Conservation (phyloP, 2,113 vertebrate genomes). For the Pangasianodon gigas region DNA sequence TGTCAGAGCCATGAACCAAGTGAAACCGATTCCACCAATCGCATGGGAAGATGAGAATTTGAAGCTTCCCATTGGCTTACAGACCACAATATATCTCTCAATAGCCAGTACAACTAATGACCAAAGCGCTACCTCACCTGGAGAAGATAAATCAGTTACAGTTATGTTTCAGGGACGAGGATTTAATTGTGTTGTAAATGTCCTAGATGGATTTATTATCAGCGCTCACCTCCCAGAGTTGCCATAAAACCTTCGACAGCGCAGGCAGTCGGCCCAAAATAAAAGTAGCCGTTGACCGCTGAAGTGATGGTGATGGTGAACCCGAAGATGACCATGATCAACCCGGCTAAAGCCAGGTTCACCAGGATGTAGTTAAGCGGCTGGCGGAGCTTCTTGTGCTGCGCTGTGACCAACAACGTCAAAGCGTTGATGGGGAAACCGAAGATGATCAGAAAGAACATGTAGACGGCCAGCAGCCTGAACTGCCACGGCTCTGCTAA, state of each 20-base stretch:
- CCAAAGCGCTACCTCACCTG: slow-evolving; percentile 73
- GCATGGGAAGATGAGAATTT: slow-evolving; percentile 65
- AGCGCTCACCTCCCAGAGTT: slow-evolving; percentile 69
- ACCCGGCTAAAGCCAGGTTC: slow-evolving; percentile 71
- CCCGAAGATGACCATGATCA: slow-evolving; percentile 70
- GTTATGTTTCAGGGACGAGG: background rate
- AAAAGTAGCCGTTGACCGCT: slow-evolving; percentile 69
- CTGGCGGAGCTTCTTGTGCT: slow-evolving; percentile 75
- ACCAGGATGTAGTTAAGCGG: slow-evolving; percentile 74
- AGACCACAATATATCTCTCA: slow-evolving; percentile 73
- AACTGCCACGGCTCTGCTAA: slow-evolving; percentile 71
- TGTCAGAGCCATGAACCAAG: slow-evolving; percentile 70
- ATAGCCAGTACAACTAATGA: slow-evolving; percentile 73
- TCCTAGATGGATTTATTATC: background rate
- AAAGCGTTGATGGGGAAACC: slow-evolving; percentile 74
- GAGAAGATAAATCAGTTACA: background rate
- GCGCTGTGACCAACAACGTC: slow-evolving; percentile 72
- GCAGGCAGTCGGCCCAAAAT: slow-evolving; percentile 64
- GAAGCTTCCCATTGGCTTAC: slow-evolving; percentile 76
- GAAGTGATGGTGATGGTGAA: slow-evolving; percentile 72
- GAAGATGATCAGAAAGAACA: slow-evolving; percentile 71
- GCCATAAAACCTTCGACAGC: slow-evolving; percentile 71
- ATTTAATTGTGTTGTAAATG: background rate
- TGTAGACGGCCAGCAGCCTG: slow-evolving; percentile 65
- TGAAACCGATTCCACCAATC: slow-evolving; percentile 68